Evolutionary conservation across 1,140 invertebrate genomes (phyloP).

Genomic region (Caerostris darwini): DNA sequence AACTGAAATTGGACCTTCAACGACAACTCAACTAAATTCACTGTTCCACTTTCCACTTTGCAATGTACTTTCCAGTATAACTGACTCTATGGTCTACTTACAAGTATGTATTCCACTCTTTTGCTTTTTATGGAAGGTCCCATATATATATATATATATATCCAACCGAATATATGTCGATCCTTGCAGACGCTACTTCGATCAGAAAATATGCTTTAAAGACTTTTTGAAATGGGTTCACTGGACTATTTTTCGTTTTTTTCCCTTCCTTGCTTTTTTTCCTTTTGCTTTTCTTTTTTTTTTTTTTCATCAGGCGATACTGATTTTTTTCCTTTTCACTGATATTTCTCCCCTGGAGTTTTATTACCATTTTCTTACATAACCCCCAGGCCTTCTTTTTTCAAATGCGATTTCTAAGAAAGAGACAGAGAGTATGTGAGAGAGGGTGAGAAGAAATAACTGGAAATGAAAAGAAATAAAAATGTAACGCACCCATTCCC

Average conservation of each 20-base stretch:
- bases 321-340: slow-evolving; percentile 42
- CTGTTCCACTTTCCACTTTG: background rate
- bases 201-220: background rate
- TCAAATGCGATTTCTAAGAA: slow-evolving; percentile 30
- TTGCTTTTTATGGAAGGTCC: background rate
- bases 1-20: background rate
- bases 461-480: slow-evolving; percentile 17
- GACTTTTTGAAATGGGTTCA: background rate
- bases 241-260: too few species aligned
- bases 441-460: background rate
- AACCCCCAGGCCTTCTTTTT: slow-evolving; percentile 28
- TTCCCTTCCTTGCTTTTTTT: background rate
- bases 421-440: background rate
- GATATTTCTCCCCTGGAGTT: slow-evolving; percentile 51
- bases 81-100: background rate
- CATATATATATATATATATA: too few species aligned
- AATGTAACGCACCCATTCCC: background rate
- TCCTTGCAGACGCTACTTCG: too few species aligned
- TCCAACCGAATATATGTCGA: too few species aligned
- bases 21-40: background rate
- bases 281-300: background rate
- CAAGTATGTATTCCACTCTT: background rate
- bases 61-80: background rate
- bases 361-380: slow-evolving; percentile 59
- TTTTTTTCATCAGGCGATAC: slow-evolving; percentile 6